These are phyloP conservation scores for Microctonus brassicae DNA, from an alignment of 2,888 invertebrate genomes.

Conservation along the genomic window DNA sequence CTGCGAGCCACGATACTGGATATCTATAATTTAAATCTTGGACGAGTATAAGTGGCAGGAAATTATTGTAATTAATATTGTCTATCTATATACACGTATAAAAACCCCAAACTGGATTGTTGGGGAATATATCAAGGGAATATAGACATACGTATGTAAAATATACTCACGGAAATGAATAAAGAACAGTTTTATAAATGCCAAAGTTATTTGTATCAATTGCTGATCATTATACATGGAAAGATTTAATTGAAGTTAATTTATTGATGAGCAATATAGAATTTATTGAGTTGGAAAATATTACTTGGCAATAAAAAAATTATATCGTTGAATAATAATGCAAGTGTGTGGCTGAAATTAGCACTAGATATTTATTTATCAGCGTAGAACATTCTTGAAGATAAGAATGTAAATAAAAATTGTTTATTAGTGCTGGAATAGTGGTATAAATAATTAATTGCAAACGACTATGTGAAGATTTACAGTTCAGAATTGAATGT, in stretches of 20 bases:
- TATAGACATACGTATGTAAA: background rate
- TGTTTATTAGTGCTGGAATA: too few relatives aligned
- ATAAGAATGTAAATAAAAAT: too few relatives aligned
- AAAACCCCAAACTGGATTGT: background rate
- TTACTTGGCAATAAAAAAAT: background rate
- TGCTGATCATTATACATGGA: too few relatives aligned
- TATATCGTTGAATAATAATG: background rate
- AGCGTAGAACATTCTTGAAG: too few relatives aligned
- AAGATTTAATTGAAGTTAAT: background rate
- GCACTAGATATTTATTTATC: too few relatives aligned
- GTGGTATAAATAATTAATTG: too few relatives aligned
- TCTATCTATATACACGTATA: conserved; percentile 36
- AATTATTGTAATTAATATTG: conserved; percentile 62
- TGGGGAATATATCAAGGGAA: background rate
- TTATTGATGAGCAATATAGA: background rate
- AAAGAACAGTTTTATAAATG: background rate
- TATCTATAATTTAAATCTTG: conserved; percentile 64
- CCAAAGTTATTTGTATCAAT: background rate
- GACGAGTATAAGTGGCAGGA: conserved; percentile 55
- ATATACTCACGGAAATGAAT: background rate
- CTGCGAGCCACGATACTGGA: conserved; percentile 25
- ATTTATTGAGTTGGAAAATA: conserved; percentile 6
- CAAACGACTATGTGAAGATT: too few relatives aligned
- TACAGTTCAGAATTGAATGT: too few relatives aligned
- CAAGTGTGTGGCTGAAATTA: background rate